Evolutionary conservation across 2,797 vertebrate genomes (phyloP).

Genomic region (Tolypeutes matacus): DNA sequence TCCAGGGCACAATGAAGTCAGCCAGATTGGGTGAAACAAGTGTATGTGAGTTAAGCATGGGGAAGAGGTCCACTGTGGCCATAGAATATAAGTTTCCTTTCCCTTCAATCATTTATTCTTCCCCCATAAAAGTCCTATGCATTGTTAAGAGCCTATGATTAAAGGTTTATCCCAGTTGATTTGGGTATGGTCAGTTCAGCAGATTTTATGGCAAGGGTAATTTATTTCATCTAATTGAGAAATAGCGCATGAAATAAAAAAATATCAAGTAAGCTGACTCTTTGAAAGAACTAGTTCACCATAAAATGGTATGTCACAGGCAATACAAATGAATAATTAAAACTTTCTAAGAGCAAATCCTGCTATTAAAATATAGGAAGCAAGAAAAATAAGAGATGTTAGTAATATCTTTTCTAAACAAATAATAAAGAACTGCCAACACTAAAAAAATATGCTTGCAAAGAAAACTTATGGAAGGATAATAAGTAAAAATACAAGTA

Average conservation of each 20-base stretch:
- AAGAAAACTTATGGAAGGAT: slow-evolving; percentile 45
- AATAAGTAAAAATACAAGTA: slow-evolving; percentile 54
- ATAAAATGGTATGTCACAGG: slow-evolving; percentile 39
- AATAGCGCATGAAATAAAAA: slow-evolving; percentile 39
- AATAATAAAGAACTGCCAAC: neutral
- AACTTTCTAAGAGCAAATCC: slow-evolving; percentile 8
- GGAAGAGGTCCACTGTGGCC: neutral
- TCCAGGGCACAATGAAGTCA: neutral
- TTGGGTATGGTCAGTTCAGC: slow-evolving; percentile 20
- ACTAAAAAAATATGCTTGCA: slow-evolving; percentile 49
- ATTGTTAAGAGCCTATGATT: slow-evolving; percentile 6
- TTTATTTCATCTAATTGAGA: slow-evolving; percentile 49
- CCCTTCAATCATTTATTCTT: neutral
- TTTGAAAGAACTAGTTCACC: slow-evolving; percentile 20
- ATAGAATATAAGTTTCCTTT: neutral
- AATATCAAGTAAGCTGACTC: slow-evolving; percentile 32
- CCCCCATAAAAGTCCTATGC: neutral
- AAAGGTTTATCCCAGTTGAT: slow-evolving; percentile 26
- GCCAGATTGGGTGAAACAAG: neutral
- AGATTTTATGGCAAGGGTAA: slow-evolving; percentile 60
- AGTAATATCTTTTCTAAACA: slow-evolving; percentile 20
- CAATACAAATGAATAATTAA: slow-evolving; percentile 71
- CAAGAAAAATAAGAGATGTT: slow-evolving; percentile 58
- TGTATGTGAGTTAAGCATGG: rapidly evolving
- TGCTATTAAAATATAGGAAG: slow-evolving; percentile 46